Evolutionary conservation across 2,113 vertebrate species (phyloP).

Genomic region (Anhinga rufa): DNA sequence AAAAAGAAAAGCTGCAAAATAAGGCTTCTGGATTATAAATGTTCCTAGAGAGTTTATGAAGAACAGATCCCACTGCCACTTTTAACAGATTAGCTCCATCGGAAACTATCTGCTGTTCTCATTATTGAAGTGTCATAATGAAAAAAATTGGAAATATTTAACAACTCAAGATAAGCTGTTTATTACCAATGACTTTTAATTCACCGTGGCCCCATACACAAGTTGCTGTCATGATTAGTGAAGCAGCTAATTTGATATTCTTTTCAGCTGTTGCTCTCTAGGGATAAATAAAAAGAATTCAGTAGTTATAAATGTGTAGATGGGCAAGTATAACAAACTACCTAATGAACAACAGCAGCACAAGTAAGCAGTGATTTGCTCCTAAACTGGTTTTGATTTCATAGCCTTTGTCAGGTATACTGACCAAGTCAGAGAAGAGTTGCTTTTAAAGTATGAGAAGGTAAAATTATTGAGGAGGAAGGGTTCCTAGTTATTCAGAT

Average conservation of each 20-base stretch:
- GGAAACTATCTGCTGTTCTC: background rate
- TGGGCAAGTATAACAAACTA: slow-evolving; percentile 41
- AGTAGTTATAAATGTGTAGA: slow-evolving; percentile 47
- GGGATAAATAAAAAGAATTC: background rate
- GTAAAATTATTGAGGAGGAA: background rate
- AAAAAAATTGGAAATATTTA: background rate
- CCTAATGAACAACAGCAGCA: background rate
- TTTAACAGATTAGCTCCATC: background rate
- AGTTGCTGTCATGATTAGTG: background rate
- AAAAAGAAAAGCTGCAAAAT: background rate
- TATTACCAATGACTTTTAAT: background rate
- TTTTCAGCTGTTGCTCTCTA: background rate
- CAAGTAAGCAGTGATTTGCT: background rate
- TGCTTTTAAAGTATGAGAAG: background rate
- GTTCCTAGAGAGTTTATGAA: background rate
- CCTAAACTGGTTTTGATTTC: background rate
- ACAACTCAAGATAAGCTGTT: background rate
- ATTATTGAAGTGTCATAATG: background rate
- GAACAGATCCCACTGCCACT: background rate
- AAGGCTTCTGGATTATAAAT: background rate
- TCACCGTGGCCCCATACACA: background rate
- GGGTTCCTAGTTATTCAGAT: background rate
- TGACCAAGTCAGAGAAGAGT: background rate
- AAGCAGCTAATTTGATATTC: background rate
- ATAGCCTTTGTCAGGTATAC: background rate